Evolutionary conservation across 2,797 vertebrate genomes (phyloP), one percentile per base, ranked within the genome.

Genomic region (Cygnus olor): DNA sequence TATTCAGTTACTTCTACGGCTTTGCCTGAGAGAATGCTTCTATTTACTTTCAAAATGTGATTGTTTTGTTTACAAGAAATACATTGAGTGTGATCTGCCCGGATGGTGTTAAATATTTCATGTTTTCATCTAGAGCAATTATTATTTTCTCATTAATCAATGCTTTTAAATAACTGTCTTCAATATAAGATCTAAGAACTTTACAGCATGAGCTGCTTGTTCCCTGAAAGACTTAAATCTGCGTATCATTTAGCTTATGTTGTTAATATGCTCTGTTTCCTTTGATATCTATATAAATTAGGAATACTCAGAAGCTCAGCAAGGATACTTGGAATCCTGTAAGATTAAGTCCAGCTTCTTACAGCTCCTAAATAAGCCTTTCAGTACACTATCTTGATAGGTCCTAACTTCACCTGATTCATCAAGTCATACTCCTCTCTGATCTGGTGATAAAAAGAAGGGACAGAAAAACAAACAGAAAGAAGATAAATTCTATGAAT

Each of bases 61-160:
- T 89, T 84, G 21, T 53, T 95, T 73, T 85, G 38, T 81, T 95
- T 68, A 91, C 51, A 90, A 51, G 77, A 78, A 47, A 51, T 76
- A 44, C 28, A 36, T 72, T 90, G 38, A 66, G 8, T 63, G 9
- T 91, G 54, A 83, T 82, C 27, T 3, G 34, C 6, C 28, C 61
- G 69, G 22, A 51, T 51, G 12, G 21, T 40, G 8, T 19, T 72
- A 95, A 80, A 54, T 71, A 69, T 89, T 87, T 79, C 19, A 61
- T 78, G 28, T 4, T 80, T 94, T 73, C 66, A 44, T 74, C 71
- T 78, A 61, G 6, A 54, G 16, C 7, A 91, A 74, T 87, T 90
- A 85, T 80, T 94, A 89, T 16, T 85, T 90, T 85, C 68, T 68
- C 80, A 45, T 76, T 93, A 90, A 92, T 90, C 42, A 76, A 80